Conservation (phyloP, 1,140 invertebrate species). For the Ceratosolen solmsi region DNA sequence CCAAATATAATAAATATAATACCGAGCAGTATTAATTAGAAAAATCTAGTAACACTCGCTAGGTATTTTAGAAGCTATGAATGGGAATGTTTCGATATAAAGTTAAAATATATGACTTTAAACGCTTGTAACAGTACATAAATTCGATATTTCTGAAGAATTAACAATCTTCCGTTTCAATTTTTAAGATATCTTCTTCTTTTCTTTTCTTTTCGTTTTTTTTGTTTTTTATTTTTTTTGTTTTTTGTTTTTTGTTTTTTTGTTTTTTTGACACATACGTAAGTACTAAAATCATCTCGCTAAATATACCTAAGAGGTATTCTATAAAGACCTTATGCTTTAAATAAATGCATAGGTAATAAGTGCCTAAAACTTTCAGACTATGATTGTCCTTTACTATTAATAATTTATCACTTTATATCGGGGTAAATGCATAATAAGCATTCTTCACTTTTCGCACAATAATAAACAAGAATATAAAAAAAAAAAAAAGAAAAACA, state of each 20-base stretch:
- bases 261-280: slow-evolving; percentile 49
- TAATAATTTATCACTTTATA: slow-evolving; percentile 50
- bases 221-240: too few species aligned
- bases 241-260: too few species aligned
- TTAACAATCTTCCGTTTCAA: slow-evolving; percentile 46
- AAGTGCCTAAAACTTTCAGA: slow-evolving; percentile 44
- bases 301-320: slow-evolving; percentile 47
- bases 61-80: slow-evolving; percentile 45
- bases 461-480: slow-evolving; percentile 13
- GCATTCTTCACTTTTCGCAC: slow-evolving; percentile 29
- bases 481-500: slow-evolving; percentile 39
- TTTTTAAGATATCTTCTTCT: slow-evolving; percentile 42
- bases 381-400: slow-evolving; percentile 38
- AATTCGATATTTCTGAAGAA: slow-evolving; percentile 50
- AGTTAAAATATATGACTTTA: slow-evolving; percentile 52
- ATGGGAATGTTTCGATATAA: slow-evolving; percentile 51
- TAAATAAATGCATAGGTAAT: slow-evolving; percentile 42
- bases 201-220: too few species aligned
- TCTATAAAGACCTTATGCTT: slow-evolving; percentile 45
- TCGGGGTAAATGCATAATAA: slow-evolving; percentile 39
- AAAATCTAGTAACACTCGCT: slow-evolving; percentile 24
- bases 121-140: slow-evolving; percentile 52
- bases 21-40: slow-evolving; percentile 24
- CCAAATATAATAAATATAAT: slow-evolving; percentile 31
- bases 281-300: slow-evolving; percentile 47